Evolutionary conservation across 2,888 invertebrate genomes (phyloP).

Genomic region (Cantharis rustica): DNA sequence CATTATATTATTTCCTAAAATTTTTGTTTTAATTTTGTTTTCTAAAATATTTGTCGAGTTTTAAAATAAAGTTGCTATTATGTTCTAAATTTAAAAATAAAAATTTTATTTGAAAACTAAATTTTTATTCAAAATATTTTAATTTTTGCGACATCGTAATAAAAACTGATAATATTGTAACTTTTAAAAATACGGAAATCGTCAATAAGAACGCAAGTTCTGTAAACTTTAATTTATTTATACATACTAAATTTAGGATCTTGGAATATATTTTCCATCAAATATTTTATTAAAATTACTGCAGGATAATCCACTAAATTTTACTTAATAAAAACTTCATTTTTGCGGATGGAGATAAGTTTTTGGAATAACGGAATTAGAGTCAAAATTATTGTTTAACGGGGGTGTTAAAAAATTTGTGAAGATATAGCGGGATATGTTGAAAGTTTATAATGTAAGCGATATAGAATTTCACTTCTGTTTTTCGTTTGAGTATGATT

Average conservation of each 20-base stretch:
- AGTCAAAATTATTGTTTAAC: too few relatives aligned
- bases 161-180: background rate
- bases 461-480: background rate
- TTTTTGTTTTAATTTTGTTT: background rate
- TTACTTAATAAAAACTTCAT: background rate
- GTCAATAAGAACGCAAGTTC: background rate
- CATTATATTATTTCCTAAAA: background rate
- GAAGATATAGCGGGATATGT: background rate
- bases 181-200: background rate
- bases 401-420: background rate
- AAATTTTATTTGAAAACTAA: background rate
- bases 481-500: background rate
- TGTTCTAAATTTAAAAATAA: background rate
- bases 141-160: background rate
- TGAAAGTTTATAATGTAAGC: background rate
- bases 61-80: background rate
- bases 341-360: background rate
- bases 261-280: background rate
- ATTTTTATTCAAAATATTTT: background rate
- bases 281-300: background rate
- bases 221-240: background rate
- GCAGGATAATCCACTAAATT: background rate
- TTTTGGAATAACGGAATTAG: background rate
- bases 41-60: background rate
- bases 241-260: background rate